A percentile compares a stretch with the other conserved stretches of the same genome.
Conservation (phyloP, 2,888 invertebrate genomes). For the Tetragonula carbonaria region DNA sequence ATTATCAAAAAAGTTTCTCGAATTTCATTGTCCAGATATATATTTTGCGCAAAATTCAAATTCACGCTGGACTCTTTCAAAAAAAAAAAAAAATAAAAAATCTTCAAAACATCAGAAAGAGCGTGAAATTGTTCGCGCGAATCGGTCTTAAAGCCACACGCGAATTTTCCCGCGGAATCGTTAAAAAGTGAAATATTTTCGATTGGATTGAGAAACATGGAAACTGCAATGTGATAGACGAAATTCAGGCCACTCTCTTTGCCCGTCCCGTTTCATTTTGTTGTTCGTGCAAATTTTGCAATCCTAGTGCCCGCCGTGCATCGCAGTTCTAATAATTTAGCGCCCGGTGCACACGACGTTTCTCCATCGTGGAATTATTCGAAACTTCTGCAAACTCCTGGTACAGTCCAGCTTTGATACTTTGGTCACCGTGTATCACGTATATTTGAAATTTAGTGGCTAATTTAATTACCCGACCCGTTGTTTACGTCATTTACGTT, state of each 20-base stretch:
- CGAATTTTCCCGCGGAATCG: background rate
- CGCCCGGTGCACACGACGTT: background rate
- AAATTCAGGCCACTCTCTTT: background rate
- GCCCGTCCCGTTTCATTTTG: background rate
- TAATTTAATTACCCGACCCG: background rate
- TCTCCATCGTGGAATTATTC: background rate
- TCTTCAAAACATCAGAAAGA: background rate
- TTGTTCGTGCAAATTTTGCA: background rate
- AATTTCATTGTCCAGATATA: too few species aligned
- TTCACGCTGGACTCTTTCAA: background rate
- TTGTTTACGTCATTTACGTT: background rate
- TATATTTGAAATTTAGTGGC: background rate
- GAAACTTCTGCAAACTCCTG: background rate
- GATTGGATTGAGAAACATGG: background rate
- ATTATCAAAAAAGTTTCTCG: too few species aligned
- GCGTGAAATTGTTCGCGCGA: background rate
- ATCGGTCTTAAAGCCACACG: background rate
- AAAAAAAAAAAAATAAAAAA: background rate
- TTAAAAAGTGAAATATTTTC: background rate
- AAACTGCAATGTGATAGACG: background rate
- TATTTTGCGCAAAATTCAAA: background rate
- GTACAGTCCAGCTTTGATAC: background rate
- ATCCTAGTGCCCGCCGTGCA: background rate
- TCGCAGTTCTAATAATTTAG: conserved; percentile 1
- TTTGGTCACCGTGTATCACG: background rate